phyloP scores from a whole-genome alignment of 2,113 vertebrate genomes.

The Lagopus leucura region DNA sequence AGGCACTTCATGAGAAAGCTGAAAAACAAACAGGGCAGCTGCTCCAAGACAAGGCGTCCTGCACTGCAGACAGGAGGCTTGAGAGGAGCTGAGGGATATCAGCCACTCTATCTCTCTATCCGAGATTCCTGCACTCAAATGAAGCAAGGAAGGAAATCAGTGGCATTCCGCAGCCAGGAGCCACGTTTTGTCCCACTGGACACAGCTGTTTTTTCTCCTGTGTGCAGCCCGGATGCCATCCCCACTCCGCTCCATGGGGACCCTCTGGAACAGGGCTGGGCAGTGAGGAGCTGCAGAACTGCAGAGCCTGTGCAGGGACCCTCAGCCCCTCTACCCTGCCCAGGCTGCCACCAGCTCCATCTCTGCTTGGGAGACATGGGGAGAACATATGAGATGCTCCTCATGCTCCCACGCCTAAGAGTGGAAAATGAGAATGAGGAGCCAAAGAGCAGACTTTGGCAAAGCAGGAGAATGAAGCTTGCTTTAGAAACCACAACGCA shows the following conservation, averaged over 20 bases:
- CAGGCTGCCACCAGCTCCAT: not conserved
- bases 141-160: not conserved
- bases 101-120: not conserved
- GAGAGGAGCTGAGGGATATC: not conserved
- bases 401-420: not conserved
- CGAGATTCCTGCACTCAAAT: not conserved
- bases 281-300: accelerated
- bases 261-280: not conserved
- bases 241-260: not conserved
- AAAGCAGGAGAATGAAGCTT: not conserved
- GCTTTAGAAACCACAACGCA: not conserved
- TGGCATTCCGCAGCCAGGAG: not conserved
- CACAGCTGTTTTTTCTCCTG: not conserved
- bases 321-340: accelerated
- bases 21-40: constrained; percentile 4
- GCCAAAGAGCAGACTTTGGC: not conserved
- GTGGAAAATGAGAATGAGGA: not conserved
- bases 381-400: not conserved
- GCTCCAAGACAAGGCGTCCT: not conserved
- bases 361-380: not conserved
- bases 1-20: not conserved
- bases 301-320: not conserved
- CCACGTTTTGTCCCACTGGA: not conserved
- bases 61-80: not conserved
- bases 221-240: not conserved